These are phyloP conservation scores for Drosophila nannoptera DNA, from an alignment of 1,140 invertebrate genomes.

Conservation along the genomic window DNA sequence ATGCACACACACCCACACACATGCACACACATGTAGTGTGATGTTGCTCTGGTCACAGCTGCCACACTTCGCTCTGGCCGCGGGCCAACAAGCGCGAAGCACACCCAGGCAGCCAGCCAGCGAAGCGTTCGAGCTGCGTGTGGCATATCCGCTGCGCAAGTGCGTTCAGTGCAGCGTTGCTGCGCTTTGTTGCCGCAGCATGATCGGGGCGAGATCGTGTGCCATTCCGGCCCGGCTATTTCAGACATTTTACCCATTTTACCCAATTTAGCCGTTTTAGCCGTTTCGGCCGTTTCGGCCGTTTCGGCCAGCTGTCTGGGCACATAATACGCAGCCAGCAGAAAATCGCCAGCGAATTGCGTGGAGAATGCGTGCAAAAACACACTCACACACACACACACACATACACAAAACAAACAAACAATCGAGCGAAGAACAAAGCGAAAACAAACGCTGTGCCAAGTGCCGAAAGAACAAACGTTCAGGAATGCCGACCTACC, in stretches of 20 bases:
- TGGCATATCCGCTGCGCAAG: slow-evolving; percentile 13
- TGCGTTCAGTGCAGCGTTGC: slow-evolving; percentile 10
- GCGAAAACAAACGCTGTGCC: slow-evolving; percentile 7
- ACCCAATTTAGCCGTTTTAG: neutral
- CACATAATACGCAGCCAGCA: slow-evolving; percentile 12
- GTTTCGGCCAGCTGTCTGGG: slow-evolving; percentile 14
- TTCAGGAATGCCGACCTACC: too few species aligned
- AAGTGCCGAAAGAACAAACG: neutral
- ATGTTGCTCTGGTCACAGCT: slow-evolving; percentile 10
- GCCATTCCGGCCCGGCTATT: slow-evolving; percentile 26
- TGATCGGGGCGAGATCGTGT: slow-evolving; percentile 31
- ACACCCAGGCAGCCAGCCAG: neutral
- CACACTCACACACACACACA: too few species aligned
- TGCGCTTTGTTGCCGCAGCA: neutral
- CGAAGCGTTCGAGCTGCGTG: slow-evolving; percentile 8
- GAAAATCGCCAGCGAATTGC: slow-evolving; percentile 17
- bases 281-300: neutral
- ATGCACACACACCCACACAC: neutral
- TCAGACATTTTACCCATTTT: neutral
- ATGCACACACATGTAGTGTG: slow-evolving; percentile 1
- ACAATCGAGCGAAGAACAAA: neutral
- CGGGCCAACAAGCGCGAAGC: slow-evolving; percentile 17
- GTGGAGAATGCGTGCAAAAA: slow-evolving; percentile 30
- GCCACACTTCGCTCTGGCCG: slow-evolving; percentile 30
- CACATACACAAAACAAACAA: too few species aligned